A percentile compares a stretch with the other conserved stretches of the same genome.
Conservation (phyloP, 2,797 vertebrate species). For the Gambusia yucatana region DNA sequence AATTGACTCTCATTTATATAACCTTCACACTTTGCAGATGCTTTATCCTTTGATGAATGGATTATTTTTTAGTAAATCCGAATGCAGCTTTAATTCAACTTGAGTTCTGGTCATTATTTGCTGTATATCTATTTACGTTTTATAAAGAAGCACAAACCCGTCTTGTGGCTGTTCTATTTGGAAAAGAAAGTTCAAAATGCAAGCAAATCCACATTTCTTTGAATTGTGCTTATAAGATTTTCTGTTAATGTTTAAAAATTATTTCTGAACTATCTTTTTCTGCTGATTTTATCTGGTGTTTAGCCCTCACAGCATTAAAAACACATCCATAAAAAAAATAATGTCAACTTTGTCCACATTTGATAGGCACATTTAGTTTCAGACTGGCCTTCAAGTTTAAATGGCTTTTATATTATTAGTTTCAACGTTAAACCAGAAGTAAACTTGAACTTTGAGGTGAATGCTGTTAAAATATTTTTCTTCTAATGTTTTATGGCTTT, state of each 20-base stretch:
- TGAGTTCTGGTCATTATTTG: neutral
- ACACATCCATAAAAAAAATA: neutral
- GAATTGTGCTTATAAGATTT: neutral
- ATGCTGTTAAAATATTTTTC: neutral
- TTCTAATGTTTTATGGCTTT: neutral
- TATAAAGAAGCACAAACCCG: neutral
- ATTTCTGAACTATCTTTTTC: neutral
- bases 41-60: neutral
- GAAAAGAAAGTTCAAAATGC: neutral
- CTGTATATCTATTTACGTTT: neutral
- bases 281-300: neutral
- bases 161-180: neutral
- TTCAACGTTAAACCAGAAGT: constrained; percentile 38
- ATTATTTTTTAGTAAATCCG: constrained; percentile 16
- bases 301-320: neutral
- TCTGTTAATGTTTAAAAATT: neutral
- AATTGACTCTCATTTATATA: constrained; percentile 2
- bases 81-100: neutral
- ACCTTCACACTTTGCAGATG: constrained; percentile 15
- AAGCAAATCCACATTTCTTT: neutral
- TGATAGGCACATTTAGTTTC: constrained; percentile 60
- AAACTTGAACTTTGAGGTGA: constrained; percentile 8
- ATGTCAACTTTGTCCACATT: constrained; percentile 18
- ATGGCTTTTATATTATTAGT: constrained; percentile 56
- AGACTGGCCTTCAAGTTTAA: constrained; percentile 55